Conservation (phyloP, 2,797 vertebrate genomes). For the Hirundo rustica region DNA sequence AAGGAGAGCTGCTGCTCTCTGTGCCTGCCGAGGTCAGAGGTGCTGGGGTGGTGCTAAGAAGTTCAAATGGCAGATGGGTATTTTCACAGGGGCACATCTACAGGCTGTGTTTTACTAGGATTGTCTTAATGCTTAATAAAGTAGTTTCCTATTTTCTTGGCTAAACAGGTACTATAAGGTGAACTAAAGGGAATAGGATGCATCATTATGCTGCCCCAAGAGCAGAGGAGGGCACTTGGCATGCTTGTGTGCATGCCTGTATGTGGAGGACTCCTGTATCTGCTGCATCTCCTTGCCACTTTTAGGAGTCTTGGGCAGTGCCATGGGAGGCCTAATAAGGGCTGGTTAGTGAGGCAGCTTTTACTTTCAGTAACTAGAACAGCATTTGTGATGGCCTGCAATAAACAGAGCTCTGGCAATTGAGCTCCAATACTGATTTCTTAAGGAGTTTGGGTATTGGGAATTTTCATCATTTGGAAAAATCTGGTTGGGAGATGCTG, state of each 20-base stretch:
- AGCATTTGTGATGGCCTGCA: not conserved
- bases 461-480: not conserved
- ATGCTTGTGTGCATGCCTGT: fast-evolving
- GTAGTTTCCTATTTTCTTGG: not conserved
- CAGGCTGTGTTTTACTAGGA: not conserved
- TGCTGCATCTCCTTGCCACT: not conserved
- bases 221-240: not conserved
- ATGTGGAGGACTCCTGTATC: fast-evolving
- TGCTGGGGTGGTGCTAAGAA: not conserved
- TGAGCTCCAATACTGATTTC: not conserved
- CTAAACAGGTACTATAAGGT: not conserved
- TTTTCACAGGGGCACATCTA: not conserved
- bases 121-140: not conserved
- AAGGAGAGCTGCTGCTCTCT: not conserved
- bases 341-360: not conserved
- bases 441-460: not conserved
- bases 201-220: fast-evolving
- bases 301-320: not conserved
- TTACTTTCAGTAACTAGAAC: not conserved
- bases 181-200: not conserved
- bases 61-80: not conserved
- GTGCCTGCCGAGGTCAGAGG: no score
- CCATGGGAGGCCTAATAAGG: not conserved
- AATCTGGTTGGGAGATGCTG: not conserved
- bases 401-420: not conserved